phyloP scores from a whole-genome alignment of 2,113 vertebrate species.

The Eretmochelys imbricata region DNA sequence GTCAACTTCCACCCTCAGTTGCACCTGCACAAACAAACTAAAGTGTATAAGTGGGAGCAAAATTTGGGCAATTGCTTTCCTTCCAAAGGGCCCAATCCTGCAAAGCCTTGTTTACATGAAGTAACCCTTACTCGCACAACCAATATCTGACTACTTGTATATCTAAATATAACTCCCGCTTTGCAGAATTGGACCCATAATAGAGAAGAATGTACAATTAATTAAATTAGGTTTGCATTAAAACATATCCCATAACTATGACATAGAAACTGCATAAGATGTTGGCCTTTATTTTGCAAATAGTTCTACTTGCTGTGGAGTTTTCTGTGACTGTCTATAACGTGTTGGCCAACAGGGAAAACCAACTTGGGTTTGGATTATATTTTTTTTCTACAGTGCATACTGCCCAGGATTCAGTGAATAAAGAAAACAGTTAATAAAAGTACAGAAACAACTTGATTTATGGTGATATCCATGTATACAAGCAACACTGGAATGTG shows the following conservation, averaged over 20 bases:
- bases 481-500: slow-evolving; percentile 56
- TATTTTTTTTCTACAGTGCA: background rate
- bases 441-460: slow-evolving; percentile 59
- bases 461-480: slow-evolving; percentile 53
- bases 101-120: slow-evolving; percentile 20
- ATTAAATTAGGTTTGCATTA: background rate
- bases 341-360: slow-evolving; percentile 19
- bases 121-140: background rate
- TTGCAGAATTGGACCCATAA: background rate
- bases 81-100: background rate
- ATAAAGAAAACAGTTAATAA: slow-evolving; percentile 60
- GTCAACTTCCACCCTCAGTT: background rate
- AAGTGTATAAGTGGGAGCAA: background rate
- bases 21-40: background rate
- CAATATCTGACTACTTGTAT: background rate
- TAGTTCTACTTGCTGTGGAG: slow-evolving; percentile 11
- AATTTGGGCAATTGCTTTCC: slow-evolving; percentile 13
- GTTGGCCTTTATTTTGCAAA: slow-evolving; percentile 43
- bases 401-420: background rate
- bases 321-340: slow-evolving; percentile 45
- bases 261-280: background rate
- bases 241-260: background rate
- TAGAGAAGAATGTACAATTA: background rate
- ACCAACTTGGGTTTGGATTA: background rate
- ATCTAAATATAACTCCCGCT: background rate